Conservation (phyloP, 2,797 vertebrate genomes). For the Acipenser transmontanus region DNA sequence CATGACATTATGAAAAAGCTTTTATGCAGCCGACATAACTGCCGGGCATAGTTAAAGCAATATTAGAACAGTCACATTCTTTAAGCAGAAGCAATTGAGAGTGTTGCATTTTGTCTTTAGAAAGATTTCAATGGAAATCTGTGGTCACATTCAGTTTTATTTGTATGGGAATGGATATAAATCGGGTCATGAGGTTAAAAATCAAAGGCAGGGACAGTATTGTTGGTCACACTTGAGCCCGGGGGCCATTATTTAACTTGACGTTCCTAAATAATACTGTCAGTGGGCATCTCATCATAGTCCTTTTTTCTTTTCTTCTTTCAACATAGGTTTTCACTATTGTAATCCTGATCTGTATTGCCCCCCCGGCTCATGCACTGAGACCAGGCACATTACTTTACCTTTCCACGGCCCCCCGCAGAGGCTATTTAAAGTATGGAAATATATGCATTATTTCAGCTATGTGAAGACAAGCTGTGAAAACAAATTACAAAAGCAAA, state of each 20-base stretch:
- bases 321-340: slow-evolving; percentile 15
- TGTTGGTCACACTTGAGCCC: background rate
- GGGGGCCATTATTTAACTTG: slow-evolving; percentile 15
- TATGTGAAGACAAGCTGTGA: background rate
- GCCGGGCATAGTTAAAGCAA: background rate
- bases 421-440: background rate
- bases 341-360: slow-evolving; percentile 6
- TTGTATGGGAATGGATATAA: background rate
- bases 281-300: slow-evolving; percentile 13
- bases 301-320: background rate
- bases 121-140: background rate
- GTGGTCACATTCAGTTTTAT: slow-evolving; percentile 4
- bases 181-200: too few relatives aligned
- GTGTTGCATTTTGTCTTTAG: too few relatives aligned
- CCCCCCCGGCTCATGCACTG: slow-evolving; percentile 19
- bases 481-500: slow-evolving; percentile 3
- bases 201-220: background rate
- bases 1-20: slow-evolving; percentile 4
- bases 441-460: slow-evolving; percentile 2
- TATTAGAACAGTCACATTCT: slow-evolving; percentile 1
- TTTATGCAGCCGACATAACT: too few relatives aligned
- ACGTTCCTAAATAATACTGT: slow-evolving; percentile 15
- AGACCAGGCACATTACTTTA: slow-evolving; percentile 8
- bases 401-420: background rate
- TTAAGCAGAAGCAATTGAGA: background rate